Conservation (phyloP, 2,113 vertebrate genomes). For the Thermophis baileyi region DNA sequence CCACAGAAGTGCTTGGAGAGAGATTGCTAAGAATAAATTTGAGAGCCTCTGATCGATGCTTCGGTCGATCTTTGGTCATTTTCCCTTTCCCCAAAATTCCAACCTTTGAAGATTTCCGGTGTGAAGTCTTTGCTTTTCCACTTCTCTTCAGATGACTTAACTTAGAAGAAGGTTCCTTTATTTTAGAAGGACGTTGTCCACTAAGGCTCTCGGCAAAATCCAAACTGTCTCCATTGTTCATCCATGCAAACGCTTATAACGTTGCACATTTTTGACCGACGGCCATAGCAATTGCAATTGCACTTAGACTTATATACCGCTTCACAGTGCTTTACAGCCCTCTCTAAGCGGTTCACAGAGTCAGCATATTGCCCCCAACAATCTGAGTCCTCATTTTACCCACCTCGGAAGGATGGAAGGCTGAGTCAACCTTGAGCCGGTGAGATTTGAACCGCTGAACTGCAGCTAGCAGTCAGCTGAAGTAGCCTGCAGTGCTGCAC, state of each 20-base stretch:
- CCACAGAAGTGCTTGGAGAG: neutral
- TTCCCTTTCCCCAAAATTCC: neutral
- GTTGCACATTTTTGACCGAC: constrained; percentile 56
- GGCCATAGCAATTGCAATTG: no score
- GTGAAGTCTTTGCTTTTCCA: neutral
- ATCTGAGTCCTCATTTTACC: no score
- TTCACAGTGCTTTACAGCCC: no score
- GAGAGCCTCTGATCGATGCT: neutral
- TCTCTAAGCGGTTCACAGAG: no score
- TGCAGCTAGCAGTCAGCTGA: no score
- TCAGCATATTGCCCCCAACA: no score
- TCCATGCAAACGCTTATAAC: constrained; percentile 58
- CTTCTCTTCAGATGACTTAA: neutral
- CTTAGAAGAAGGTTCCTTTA: neutral
- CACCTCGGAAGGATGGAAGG: no score
- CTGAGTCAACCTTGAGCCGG: no score
- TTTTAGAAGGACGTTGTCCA: neutral
- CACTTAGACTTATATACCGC: no score
- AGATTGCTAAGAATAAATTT: neutral
- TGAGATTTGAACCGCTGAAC: no score
- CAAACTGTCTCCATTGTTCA: constrained; percentile 19
- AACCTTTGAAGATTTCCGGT: neutral
- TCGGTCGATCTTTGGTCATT: neutral
- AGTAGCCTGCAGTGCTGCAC: no score
- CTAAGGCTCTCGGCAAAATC: neutral